phyloP scores from a whole-genome alignment of 1,140 invertebrate species.

The Eriosoma lanigerum region DNA sequence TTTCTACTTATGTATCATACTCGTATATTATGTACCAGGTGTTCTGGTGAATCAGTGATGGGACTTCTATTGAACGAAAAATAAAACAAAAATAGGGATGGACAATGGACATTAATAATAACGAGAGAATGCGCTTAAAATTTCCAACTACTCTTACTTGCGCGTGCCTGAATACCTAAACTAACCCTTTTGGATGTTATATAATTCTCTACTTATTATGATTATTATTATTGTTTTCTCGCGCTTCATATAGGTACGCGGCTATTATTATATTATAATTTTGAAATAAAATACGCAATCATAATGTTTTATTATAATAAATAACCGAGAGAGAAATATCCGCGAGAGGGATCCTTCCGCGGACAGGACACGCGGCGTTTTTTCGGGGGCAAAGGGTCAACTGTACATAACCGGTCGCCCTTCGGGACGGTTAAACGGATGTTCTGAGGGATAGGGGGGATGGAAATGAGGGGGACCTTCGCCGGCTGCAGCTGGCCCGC shows the following conservation, averaged over 20 bases:
- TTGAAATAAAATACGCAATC: neutral
- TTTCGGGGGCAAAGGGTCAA: slow-evolving; percentile 29
- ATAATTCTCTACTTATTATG: too few relatives aligned
- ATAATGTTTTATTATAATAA: slow-evolving; percentile 1
- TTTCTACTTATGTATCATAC: too few relatives aligned
- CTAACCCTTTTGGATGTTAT: too few relatives aligned
- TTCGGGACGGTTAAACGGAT: too few relatives aligned
- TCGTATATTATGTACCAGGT: too few relatives aligned
- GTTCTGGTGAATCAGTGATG: too few relatives aligned
- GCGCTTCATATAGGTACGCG: too few relatives aligned
- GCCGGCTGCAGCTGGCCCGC: slow-evolving; percentile 27
- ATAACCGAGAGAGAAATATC: too few relatives aligned
- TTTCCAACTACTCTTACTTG: neutral
- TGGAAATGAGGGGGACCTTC: neutral
- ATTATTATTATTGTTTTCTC: too few relatives aligned
- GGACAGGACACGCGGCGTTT: neutral
- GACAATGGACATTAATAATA: slow-evolving; percentile 11
- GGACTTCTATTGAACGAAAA: too few relatives aligned
- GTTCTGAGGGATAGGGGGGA: neutral
- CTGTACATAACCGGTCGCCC: neutral
- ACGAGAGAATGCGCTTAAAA: neutral
- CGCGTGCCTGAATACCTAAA: neutral
- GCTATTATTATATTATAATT: too few relatives aligned
- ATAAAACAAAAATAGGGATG: slow-evolving; percentile 30
- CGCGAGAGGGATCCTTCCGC: neutral